These are phyloP conservation scores for Loxodonta africana DNA, from an alignment of 2,113 vertebrate species.

Conservation along the genomic window DNA sequence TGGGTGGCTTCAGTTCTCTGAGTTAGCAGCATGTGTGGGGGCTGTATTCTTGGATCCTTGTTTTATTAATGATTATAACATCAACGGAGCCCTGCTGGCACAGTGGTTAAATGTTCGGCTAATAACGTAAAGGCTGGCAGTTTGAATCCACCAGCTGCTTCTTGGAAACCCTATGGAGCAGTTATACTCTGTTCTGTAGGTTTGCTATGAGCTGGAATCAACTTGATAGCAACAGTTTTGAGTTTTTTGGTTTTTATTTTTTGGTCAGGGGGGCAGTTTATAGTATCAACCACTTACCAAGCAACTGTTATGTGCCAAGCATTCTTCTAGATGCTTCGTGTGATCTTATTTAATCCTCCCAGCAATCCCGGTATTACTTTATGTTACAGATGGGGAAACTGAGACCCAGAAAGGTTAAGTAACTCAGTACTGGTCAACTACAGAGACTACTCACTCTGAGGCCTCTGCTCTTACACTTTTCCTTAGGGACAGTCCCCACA, in stretches of 20 bases:
- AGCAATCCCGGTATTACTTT: not conserved
- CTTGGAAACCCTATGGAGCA: no score
- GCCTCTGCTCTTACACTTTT: not conserved
- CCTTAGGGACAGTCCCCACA: not conserved
- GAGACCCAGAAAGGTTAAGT: not conserved
- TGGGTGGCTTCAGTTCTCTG: no score
- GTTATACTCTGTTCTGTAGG: no score
- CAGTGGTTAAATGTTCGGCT: no score
- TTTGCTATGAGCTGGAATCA: no score
- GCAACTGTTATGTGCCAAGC: not conserved
- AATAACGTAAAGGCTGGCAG: no score
- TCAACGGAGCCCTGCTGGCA: not conserved
- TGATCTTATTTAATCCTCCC: not conserved
- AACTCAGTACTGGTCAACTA: not conserved
- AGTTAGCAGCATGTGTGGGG: no score
- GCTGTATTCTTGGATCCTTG: not conserved
- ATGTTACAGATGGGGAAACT: not conserved
- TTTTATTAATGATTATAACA: not conserved
- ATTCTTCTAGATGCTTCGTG: not conserved
- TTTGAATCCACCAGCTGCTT: no score
- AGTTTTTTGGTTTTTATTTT: no score
- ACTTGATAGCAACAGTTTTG: no score
- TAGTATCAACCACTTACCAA: not conserved
- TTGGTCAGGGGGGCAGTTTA: no score
- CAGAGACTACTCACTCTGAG: not conserved